These are phyloP conservation scores for Otus scops DNA, from an alignment of 2,797 vertebrate species.

Conservation along the genomic window DNA sequence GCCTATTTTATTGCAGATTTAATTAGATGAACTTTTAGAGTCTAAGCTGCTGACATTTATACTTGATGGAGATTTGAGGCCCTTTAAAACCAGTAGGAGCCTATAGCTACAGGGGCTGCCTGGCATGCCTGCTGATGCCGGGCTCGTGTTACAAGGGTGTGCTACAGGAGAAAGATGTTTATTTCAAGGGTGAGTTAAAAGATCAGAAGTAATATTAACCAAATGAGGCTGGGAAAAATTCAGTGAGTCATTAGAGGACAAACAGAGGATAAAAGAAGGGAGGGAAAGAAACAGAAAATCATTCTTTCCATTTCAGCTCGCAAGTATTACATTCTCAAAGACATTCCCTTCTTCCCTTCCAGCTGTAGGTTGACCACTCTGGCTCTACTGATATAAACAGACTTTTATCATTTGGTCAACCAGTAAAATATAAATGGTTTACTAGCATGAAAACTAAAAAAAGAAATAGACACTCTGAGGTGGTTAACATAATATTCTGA, in stretches of 20 bases:
- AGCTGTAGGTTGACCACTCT: not conserved
- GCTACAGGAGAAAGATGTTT: conserved; percentile 43
- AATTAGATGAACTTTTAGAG: conserved; percentile 18
- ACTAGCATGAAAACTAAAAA: not conserved
- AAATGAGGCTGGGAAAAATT: conserved; percentile 42
- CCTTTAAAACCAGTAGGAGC: not conserved
- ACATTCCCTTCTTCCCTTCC: not conserved
- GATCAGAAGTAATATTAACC: conserved; percentile 47
- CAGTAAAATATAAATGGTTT: conserved; percentile 61
- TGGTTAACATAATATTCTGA: conserved; percentile 45
- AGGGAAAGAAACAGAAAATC: conserved; percentile 49
- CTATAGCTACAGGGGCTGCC: not conserved
- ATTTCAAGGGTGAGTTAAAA: conserved; percentile 38
- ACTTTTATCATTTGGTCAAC: conserved; percentile 51
- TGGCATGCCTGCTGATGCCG: not conserved
- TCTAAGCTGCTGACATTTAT: not conserved
- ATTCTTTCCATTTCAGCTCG: conserved; percentile 48
- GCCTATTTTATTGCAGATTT: not conserved
- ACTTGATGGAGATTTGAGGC: conserved; percentile 3
- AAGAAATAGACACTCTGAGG: conserved; percentile 9
- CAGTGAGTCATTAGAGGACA: conserved; percentile 45
- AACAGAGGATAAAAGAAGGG: conserved; percentile 49
- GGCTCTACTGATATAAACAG: conserved; percentile 55
- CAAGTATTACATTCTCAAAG: conserved; percentile 33
- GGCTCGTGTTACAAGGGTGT: not conserved